A percentile compares a stretch with the other conserved stretches of the same genome.
These are phyloP conservation scores for Pseudomugil gertrudae DNA, from an alignment of 2,797 vertebrate species.

Conservation along the genomic window DNA sequence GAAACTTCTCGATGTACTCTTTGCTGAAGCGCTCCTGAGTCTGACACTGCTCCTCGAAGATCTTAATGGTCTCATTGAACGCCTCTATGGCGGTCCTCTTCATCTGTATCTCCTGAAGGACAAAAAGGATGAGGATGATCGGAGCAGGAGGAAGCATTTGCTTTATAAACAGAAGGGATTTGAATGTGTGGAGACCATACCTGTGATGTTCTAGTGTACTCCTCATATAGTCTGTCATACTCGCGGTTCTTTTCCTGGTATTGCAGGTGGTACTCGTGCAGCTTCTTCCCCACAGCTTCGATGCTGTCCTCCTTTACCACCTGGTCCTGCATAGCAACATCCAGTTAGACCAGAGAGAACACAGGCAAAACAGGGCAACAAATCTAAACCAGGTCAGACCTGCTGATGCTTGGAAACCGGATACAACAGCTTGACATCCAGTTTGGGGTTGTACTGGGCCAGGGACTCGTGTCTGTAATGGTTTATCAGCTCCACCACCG, in stretches of 20 bases:
- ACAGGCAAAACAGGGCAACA: too few relatives aligned
- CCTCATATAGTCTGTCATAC: slow-evolving; percentile 96
- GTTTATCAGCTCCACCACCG: slow-evolving; percentile 97
- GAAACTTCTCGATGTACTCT: slow-evolving; percentile 92
- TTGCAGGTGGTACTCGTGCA: slow-evolving; percentile 96
- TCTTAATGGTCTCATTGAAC: slow-evolving; percentile 99
- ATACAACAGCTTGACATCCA: slow-evolving; percentile 95
- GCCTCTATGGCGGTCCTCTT: slow-evolving; percentile 98
- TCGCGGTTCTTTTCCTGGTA: slow-evolving; percentile 98
- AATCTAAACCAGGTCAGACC: slow-evolving; percentile 74
- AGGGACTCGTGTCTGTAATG: slow-evolving; percentile 97
- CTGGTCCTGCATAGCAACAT: slow-evolving; percentile 86
- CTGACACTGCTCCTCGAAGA: slow-evolving; percentile 99
- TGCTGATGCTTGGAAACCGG: slow-evolving; percentile 97
- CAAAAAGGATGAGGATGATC: not conserved
- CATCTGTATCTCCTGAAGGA: slow-evolving; percentile 95
- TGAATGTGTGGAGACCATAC: slow-evolving; percentile 60
- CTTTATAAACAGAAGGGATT: too few relatives aligned
- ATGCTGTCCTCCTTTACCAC: slow-evolving; percentile 98
- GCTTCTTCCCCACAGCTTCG: slow-evolving; percentile 98
- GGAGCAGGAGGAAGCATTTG: not conserved
- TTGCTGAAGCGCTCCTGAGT: slow-evolving; percentile 96
- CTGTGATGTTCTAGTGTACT: slow-evolving; percentile 97
- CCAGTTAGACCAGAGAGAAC: not conserved
- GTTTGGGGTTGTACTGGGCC: slow-evolving; percentile 97